Conservation (phyloP, 2,888 invertebrate genomes). For the Vandiemenella viatica region DNA sequence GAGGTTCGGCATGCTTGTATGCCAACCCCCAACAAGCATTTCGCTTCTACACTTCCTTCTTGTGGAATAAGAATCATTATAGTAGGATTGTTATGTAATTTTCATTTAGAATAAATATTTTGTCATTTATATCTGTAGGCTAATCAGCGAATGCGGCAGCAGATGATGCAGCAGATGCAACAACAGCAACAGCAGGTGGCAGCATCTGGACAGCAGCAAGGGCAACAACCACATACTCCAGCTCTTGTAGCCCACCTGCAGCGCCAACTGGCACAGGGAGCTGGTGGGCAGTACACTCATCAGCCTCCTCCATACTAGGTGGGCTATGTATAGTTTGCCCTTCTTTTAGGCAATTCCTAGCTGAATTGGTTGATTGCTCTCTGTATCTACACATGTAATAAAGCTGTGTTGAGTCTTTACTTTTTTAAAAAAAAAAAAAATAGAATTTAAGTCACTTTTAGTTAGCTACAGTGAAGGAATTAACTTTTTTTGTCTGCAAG, state of each 20-base stretch:
- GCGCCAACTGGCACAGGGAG: slow-evolving; percentile 34
- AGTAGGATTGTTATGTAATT: neutral
- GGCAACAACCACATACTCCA: slow-evolving; percentile 37
- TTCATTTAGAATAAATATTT: neutral
- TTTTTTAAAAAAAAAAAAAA: no score
- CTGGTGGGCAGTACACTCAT: slow-evolving; percentile 11
- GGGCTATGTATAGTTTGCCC: no score
- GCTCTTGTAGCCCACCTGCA: slow-evolving; percentile 50
- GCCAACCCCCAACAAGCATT: no score
- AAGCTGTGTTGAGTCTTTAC: no score
- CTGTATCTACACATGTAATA: no score
- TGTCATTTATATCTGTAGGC: neutral
- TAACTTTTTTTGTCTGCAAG: no score
- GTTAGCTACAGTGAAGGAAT: no score
- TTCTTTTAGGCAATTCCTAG: no score
- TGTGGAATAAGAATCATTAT: neutral
- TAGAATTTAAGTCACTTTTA: no score
- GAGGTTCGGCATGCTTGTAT: no score
- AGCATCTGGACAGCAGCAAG: slow-evolving; percentile 29
- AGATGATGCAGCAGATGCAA: slow-evolving; percentile 30
- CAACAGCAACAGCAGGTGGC: slow-evolving; percentile 31
- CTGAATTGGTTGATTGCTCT: no score
- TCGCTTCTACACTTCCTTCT: neutral
- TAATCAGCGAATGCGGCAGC: slow-evolving; percentile 39
- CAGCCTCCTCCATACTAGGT: slow-evolving; percentile 20